Evolutionary conservation across 2,797 vertebrate species (phyloP).

Genomic region (Macroramphosus scolopax): DNA sequence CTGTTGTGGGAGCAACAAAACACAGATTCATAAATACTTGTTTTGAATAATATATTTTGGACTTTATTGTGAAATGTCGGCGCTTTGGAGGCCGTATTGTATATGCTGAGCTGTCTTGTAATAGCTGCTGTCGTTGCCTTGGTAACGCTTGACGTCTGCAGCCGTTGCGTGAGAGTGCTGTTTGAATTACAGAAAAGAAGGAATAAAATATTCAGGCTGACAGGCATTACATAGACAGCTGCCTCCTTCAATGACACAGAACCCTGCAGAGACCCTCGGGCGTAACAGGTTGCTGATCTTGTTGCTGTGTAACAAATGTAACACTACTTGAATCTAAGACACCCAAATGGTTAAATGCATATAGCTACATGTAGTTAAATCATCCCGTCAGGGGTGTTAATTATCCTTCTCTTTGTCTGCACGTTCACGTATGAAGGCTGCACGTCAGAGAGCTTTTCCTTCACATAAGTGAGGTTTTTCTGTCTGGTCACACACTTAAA

Average conservation of each 20-base stretch:
- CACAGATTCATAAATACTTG: too few species aligned
- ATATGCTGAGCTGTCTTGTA: constrained; percentile 1
- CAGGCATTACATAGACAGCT: constrained; percentile 22
- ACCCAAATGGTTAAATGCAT: constrained; percentile 1
- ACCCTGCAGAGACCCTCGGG: constrained; percentile 32
- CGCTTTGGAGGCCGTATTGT: too few species aligned
- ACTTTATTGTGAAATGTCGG: too few species aligned
- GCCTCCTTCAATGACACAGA: constrained; percentile 42
- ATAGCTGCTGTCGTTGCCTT: constrained; percentile 14
- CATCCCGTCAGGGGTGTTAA: too few species aligned
- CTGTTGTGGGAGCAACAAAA: too few species aligned
- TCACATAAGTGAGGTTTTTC: constrained; percentile 35
- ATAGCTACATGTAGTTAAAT: constrained; percentile 16
- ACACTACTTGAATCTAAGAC: constrained; percentile 8
- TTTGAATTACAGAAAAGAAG: constrained; percentile 37
- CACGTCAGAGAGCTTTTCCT: constrained; percentile 23
- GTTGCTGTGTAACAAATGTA: constrained; percentile 50
- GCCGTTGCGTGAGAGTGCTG: background rate
- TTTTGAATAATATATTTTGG: background rate
- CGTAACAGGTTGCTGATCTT: constrained; percentile 22
- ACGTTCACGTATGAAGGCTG: too few species aligned
- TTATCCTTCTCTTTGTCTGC: too few species aligned
- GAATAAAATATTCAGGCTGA: constrained; percentile 32
- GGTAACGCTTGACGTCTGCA: constrained; percentile 20
- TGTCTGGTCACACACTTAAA: constrained; percentile 53